These are phyloP conservation scores for Cremastinae sp. DNA, from an alignment of 2,888 invertebrate species.

Conservation along the genomic window DNA sequence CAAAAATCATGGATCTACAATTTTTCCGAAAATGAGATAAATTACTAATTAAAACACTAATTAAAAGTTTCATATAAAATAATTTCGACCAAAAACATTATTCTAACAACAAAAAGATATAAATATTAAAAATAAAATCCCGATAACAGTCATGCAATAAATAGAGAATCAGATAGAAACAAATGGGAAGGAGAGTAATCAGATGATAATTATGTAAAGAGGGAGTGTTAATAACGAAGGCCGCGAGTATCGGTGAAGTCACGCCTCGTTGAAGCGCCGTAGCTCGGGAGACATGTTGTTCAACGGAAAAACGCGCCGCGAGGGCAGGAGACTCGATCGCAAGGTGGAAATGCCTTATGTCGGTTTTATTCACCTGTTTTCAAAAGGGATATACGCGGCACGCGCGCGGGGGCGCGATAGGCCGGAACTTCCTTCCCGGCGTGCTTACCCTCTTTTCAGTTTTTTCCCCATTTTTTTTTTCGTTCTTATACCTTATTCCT, in stretches of 20 bases:
- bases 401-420: conserved; percentile 60
- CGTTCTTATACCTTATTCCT: not conserved
- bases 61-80: no score
- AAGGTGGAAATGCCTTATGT: conserved; percentile 70
- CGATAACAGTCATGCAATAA: no score
- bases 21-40: no score
- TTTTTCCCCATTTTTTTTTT: conserved; percentile 32
- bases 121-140: no score
- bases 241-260: conserved; percentile 51
- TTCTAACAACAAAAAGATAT: no score
- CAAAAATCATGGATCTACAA: no score
- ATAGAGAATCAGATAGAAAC: no score
- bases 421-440: conserved; percentile 41
- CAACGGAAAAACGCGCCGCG: conserved; percentile 66
- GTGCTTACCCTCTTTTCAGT: conserved; percentile 41
- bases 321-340: conserved; percentile 58
- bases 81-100: no score
- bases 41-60: no score
- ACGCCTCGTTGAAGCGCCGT: conserved; percentile 67
- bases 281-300: conserved; percentile 55
- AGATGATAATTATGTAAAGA: no score
- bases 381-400: conserved; percentile 49
- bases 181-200: no score
- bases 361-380: conserved; percentile 66
- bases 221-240: no score